Percentiles rank a stretch among this genome's conserved stretches.
These are phyloP conservation scores for Speoplatyrhinus poulsoni DNA, from an alignment of 2,113 vertebrate genomes.

Conservation along the genomic window DNA sequence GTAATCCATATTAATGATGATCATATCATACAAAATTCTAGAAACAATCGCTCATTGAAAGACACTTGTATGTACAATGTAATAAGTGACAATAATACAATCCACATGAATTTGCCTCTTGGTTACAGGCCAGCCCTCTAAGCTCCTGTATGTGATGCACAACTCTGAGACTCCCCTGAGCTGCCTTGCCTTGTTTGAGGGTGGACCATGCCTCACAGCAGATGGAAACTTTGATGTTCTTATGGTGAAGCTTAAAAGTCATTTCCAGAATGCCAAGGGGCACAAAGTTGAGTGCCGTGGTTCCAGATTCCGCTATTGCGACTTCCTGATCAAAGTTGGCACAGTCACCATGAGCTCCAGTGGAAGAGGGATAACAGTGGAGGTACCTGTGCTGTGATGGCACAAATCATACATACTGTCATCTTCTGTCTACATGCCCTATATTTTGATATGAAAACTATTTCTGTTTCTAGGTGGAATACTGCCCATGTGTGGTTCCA, in stretches of 20 bases:
- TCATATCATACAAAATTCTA: background rate
- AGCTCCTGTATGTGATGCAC: conserved; percentile 98
- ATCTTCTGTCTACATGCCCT: background rate
- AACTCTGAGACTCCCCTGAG: conserved; percentile 94
- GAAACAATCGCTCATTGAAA: background rate
- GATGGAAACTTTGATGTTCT: conserved; percentile 95
- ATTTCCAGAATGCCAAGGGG: conserved; percentile 97
- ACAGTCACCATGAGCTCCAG: conserved; percentile 94
- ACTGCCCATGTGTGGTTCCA: conserved; percentile 93
- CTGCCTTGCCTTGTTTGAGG: conserved; percentile 93
- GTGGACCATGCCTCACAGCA: conserved; percentile 88
- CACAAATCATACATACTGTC: background rate
- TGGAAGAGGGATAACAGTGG: conserved; percentile 92
- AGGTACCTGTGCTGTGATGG: conserved; percentile 72
- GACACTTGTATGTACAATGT: no score
- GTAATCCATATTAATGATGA: conserved; percentile 55
- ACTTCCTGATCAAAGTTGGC: conserved; percentile 95
- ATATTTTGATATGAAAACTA: background rate
- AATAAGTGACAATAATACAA: no score
- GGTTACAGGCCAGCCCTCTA: conserved; percentile 86
- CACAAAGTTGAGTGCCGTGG: conserved; percentile 97
- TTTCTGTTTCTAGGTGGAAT: conserved; percentile 86
- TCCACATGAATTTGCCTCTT: background rate
- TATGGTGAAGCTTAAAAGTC: conserved; percentile 96
- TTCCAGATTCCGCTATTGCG: conserved; percentile 91